Conservation (phyloP, 2,888 invertebrate genomes). For the Entomobrya multifasciata region DNA sequence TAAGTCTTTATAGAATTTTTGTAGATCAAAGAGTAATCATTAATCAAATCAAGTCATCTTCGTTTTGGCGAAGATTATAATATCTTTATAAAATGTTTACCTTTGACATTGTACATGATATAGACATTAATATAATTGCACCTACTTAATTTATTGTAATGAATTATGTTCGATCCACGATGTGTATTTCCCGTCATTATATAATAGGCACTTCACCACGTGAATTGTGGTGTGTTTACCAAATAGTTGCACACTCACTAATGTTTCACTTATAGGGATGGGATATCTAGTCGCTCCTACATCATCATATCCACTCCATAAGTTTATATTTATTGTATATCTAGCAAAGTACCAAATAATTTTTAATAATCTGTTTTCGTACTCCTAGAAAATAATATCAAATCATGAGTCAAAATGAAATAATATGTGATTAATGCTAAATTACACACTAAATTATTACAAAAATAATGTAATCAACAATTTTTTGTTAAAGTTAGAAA, state of each 20-base stretch:
- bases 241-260: background rate
- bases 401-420: conserved; percentile 19
- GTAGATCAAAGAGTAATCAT: no score
- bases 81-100: background rate
- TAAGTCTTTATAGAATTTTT: no score
- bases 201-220: background rate
- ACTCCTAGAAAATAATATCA: background rate
- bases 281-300: conserved; percentile 46
- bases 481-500: background rate
- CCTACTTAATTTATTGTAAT: conserved; percentile 19
- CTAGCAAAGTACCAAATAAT: conserved; percentile 20
- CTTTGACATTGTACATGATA: conserved; percentile 12
- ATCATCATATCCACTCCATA: conserved; percentile 14
- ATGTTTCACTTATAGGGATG: background rate
- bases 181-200: background rate
- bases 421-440: conserved; percentile 19
- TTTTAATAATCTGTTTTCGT: conserved; percentile 3
- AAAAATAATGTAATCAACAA: background rate
- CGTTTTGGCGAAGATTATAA: background rate
- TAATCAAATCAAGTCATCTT: no score
- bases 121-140: background rate
- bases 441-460: background rate
- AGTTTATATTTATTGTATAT: no score
- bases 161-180: background rate
- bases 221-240: background rate